Base-by-base conservation (phyloP, 2,113 vertebrate species). In the Panurus biarmicus region DNA sequence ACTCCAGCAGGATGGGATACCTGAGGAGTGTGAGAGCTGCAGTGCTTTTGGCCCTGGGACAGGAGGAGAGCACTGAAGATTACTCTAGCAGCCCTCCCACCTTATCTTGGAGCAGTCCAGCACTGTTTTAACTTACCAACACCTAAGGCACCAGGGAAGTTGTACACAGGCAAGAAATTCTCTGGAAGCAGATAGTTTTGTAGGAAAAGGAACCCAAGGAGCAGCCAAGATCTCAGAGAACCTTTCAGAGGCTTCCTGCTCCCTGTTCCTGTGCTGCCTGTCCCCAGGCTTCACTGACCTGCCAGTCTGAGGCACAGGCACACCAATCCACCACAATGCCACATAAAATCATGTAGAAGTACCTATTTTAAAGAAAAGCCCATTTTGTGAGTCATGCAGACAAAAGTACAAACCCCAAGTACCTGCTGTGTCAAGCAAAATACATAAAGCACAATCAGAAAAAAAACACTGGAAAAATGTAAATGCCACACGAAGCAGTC, bases 351-450 rank as follows among this genome's bases (percentile, higher is more conserved):
- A 33, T 33, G 38, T 19, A 80, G 77, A 93, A 85, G 62, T 11
- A 72, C 36, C 56, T n/a, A n/a, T 82, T 85, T 81, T 50, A 94
- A 94, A 94, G 92, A 94, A 94, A 88, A 88, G 22, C 33, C 51
- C 60, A 80, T 97, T 96, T 82, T 86, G 57, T 93, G 62, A 77
- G 66, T 86, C 87, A 81, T 1, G 0, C 62, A 65, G 40, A 60
- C 11, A 5, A 38, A 90, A 88, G 78, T 19, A 74, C 71, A 91
- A 80, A 87, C 60, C 51, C 53, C 67, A 83, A 74, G 85, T 90
- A 75, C 54, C 76, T 76, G 70, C 86, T 84, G 48, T 45, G 56
- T 80, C 65, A 77, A 77, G 69, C 38, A 58, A 87, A 94, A 88
- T 54, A 81, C 58, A 94, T 90, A 81, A 88, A 86, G 71, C 66